A percentile compares a stretch with the other conserved stretches of the same genome.
These are phyloP conservation scores for Boloria selene DNA, from an alignment of 2,888 invertebrate genomes.

Conservation along the genomic window DNA sequence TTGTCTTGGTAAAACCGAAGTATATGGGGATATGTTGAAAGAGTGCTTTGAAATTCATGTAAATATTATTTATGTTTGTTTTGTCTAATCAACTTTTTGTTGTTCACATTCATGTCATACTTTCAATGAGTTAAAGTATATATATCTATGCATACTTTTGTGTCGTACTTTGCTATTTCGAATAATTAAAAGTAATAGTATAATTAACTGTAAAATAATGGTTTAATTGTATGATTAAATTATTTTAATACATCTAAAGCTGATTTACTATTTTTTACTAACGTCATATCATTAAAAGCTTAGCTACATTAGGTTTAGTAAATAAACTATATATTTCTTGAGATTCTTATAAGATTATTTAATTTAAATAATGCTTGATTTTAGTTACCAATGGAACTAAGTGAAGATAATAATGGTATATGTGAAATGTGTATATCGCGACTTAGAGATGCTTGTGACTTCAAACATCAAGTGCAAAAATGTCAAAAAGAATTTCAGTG, in stretches of 20 bases:
- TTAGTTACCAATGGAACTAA: conserved; percentile 38
- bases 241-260: too few species aligned
- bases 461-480: conserved; percentile 62
- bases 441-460: conserved; percentile 63
- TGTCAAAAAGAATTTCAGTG: conserved; percentile 58
- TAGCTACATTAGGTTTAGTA: too few species aligned
- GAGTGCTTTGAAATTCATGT: conserved; percentile 75
- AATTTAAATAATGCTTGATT: conserved; percentile 18
- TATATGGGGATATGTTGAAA: conserved; percentile 69
- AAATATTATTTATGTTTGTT: conserved; percentile 41
- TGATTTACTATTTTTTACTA: too few species aligned
- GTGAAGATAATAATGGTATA: conserved; percentile 55
- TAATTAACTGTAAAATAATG: too few species aligned
- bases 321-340: too few species aligned
- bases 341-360: neutral
- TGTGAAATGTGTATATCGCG: conserved; percentile 63
- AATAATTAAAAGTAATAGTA: too few species aligned
- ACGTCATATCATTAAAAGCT: too few species aligned
- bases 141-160: too few species aligned
- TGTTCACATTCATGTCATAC: neutral
- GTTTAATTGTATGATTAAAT: too few species aligned
- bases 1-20: conserved; percentile 58
- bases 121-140: too few species aligned
- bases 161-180: neutral
- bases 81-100: neutral